These are phyloP conservation scores for Planococcus citri DNA, from an alignment of 1,140 invertebrate species.

Conservation along the genomic window DNA sequence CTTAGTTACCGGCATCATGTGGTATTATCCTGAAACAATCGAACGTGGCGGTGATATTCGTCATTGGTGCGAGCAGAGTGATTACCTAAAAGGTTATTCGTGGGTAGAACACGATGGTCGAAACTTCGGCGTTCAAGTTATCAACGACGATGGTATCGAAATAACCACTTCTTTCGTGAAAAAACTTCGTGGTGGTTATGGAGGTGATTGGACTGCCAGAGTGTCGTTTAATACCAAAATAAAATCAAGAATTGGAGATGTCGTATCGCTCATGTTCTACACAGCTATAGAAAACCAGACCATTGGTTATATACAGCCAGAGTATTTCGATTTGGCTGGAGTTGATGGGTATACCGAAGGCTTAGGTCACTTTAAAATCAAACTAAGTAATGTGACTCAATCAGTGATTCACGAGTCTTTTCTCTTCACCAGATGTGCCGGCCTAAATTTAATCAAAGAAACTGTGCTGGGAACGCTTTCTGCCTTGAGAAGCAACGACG, in stretches of 20 bases:
- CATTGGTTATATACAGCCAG: neutral
- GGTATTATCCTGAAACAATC: conserved; percentile 69
- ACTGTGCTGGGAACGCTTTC: conserved; percentile 52
- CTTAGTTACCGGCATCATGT: conserved; percentile 87
- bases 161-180: conserved; percentile 85
- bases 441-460: conserved; percentile 63
- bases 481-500: conserved; percentile 40
- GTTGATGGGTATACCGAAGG: conserved; percentile 62
- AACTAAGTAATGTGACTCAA: conserved; percentile 38
- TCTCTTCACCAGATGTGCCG: conserved; percentile 53
- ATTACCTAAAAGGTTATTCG: conserved; percentile 63
- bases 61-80: conserved; percentile 88
- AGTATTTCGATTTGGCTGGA: conserved; percentile 31
- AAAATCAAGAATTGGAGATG: conserved; percentile 33
- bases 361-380: conserved; percentile 61
- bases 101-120: conserved; percentile 88
- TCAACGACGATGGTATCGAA: conserved; percentile 60
- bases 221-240: conserved; percentile 56
- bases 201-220: conserved; percentile 85
- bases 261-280: conserved; percentile 64
- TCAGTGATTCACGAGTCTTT: conserved; percentile 56
- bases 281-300: conserved; percentile 46
- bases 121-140: conserved; percentile 83
- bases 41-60: conserved; percentile 51
- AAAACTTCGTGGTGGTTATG: conserved; percentile 56